Evolutionary conservation across 35 echinoderm and acorn worm species (phyloP).

Genomic region (Amphiura filiformis): DNA sequence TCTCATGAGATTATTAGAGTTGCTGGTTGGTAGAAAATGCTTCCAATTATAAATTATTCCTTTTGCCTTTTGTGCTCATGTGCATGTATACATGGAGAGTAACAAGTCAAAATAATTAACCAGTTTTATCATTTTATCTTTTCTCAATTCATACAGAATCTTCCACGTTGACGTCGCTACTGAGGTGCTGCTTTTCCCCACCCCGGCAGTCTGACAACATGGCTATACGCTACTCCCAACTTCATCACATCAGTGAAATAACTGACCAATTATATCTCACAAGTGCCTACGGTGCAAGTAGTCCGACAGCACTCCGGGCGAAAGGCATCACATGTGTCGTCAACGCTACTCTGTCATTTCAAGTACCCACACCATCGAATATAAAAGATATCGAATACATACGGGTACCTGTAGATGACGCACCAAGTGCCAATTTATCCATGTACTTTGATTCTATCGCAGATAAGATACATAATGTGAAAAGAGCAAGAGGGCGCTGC

Average conservation of each 20-base stretch:
- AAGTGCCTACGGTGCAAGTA: slow-evolving; percentile 79
- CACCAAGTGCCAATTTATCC: slow-evolving; percentile 59
- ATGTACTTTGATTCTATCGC: slow-evolving; percentile 85
- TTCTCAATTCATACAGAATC: neutral
- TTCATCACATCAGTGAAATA: slow-evolving; percentile 70
- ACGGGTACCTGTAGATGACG: slow-evolving; percentile 81
- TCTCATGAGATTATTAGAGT: too few relatives aligned
- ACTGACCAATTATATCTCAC: slow-evolving; percentile 70
- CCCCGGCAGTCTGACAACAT: neutral
- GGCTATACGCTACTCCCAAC: slow-evolving; percentile 9
- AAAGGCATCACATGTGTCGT: slow-evolving; percentile 93
- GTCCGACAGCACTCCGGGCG: slow-evolving; percentile 59
- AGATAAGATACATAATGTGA: slow-evolving; percentile 85
- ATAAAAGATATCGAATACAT: slow-evolving; percentile 67
- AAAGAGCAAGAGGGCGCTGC: slow-evolving; percentile 64
- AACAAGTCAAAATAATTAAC: too few relatives aligned
- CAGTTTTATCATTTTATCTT: too few relatives aligned
- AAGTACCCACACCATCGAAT: slow-evolving; percentile 59
- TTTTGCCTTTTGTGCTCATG: too few relatives aligned
- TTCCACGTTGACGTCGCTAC: neutral
- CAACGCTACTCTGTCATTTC: slow-evolving; percentile 66
- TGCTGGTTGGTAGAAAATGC: too few relatives aligned
- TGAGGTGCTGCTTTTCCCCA: neutral
- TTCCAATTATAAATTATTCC: too few relatives aligned
- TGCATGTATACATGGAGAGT: too few relatives aligned